These are phyloP conservation scores for Protonemura montana DNA, from an alignment of 2,888 invertebrate genomes.

Conservation along the genomic window DNA sequence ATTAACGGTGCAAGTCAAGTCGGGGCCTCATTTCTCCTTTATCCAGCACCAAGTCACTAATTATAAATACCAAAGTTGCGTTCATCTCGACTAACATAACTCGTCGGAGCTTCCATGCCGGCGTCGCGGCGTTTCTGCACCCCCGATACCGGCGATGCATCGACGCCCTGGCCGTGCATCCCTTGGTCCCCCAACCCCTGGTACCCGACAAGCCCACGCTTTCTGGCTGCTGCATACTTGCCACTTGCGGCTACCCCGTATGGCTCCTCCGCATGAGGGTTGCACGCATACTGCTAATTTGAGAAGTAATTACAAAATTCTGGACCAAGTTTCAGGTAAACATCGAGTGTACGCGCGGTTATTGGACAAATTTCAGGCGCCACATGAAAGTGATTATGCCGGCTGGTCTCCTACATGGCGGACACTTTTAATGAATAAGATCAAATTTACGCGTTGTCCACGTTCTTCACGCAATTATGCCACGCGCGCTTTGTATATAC, in stretches of 20 bases:
- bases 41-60: conserved; percentile 28
- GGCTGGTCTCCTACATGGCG: not conserved
- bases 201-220: not conserved
- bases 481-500: not conserved
- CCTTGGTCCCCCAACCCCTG: not conserved
- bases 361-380: not conserved
- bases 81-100: conserved; percentile 21
- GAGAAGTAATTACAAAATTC: not conserved
- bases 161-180: not conserved
- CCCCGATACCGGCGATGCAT: not conserved
- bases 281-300: not conserved
- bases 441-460: not conserved
- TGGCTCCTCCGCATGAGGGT: not conserved
- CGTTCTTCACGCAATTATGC: not conserved
- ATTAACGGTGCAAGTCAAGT: conserved; percentile 50
- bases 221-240: conserved; percentile 22
- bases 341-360: not conserved
- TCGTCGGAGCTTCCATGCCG: not conserved
- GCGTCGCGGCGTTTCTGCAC: not conserved
- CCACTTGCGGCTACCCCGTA: not conserved
- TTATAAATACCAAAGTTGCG: conserved; percentile 39
- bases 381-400: conserved; percentile 7
- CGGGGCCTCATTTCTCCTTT: conserved; percentile 29
- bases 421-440: not conserved
- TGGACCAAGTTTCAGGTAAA: not conserved